A percentile compares a stretch with the other conserved stretches of the same genome.
Conservation (phyloP, 2,797 vertebrate species). For the Sternotherus odoratus region DNA sequence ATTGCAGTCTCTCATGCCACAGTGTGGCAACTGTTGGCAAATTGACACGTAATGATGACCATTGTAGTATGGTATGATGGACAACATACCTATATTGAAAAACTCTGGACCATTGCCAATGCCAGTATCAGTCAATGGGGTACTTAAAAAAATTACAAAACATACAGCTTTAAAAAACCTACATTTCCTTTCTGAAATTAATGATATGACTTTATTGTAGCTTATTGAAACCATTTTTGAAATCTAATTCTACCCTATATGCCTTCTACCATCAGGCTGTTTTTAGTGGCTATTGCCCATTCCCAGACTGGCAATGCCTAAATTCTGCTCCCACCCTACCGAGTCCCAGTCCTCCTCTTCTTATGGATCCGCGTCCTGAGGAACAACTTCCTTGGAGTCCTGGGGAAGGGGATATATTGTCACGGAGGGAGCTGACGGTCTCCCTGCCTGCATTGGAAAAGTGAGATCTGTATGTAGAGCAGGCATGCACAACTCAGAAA, state of each 20-base stretch:
- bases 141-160: not conserved
- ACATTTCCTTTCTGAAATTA: not conserved
- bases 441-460: not conserved
- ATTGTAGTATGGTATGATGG: not conserved
- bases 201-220: not conserved
- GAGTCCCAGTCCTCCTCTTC: not conserved
- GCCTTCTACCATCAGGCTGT: not conserved
- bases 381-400: not conserved
- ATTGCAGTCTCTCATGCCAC: not conserved
- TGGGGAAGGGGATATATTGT: not conserved
- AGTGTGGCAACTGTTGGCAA: not conserved
- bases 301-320: not conserved
- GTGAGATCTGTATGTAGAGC: not conserved
- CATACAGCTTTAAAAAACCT: not conserved
- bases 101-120: too few species aligned
- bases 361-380: not conserved
- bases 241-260: not conserved
- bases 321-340: not conserved
- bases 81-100: not conserved
- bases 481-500: too few species aligned
- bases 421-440: not conserved
- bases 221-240: not conserved
- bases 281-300: not conserved
- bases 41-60: not conserved
- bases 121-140: not conserved